A percentile compares a stretch with the other conserved stretches of the same genome.
These are phyloP conservation scores for Aphidius gifuensis DNA, from an alignment of 1,140 invertebrate genomes.

Conservation along the genomic window DNA sequence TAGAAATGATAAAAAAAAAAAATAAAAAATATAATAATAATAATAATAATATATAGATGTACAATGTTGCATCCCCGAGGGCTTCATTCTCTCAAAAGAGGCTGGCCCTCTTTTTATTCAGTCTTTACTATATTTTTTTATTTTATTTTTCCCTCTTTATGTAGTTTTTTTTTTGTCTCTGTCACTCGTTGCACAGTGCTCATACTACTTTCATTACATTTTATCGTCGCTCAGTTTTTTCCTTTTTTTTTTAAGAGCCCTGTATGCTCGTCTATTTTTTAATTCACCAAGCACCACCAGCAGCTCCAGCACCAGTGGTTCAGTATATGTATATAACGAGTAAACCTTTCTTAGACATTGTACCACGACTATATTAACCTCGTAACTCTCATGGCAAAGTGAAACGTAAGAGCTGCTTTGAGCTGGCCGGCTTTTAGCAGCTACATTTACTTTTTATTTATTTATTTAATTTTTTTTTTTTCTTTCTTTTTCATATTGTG, in stretches of 20 bases:
- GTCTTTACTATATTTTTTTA: not conserved
- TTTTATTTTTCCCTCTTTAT: slow-evolving; percentile 9
- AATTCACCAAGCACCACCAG: slow-evolving; percentile 31
- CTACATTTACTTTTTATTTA: too few species aligned
- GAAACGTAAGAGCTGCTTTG: slow-evolving; percentile 41
- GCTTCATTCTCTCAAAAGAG: slow-evolving; percentile 34
- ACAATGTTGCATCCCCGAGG: slow-evolving; percentile 23
- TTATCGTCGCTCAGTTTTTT: slow-evolving; percentile 42
- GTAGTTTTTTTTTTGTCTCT: slow-evolving; percentile 8
- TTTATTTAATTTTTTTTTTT: too few species aligned
- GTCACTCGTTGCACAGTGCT: slow-evolving; percentile 25
- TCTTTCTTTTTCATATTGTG: too few species aligned
- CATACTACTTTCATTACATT: slow-evolving; percentile 51
- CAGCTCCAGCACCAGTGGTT: too few species aligned
- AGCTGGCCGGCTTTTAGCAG: too few species aligned
- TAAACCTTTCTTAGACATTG: not conserved
- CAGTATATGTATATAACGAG: not conserved
- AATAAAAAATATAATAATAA: too few species aligned
- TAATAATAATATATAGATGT: too few species aligned
- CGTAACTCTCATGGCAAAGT: slow-evolving; percentile 46
- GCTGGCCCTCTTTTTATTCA: slow-evolving; percentile 16
- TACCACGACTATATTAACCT: slow-evolving; percentile 45
- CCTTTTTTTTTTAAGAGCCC: not conserved
- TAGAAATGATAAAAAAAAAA: too few species aligned
- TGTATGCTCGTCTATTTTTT: slow-evolving; percentile 41